Evolutionary conservation across 2,888 invertebrate species (phyloP).

Genomic region (Argyresthia albistria): DNA sequence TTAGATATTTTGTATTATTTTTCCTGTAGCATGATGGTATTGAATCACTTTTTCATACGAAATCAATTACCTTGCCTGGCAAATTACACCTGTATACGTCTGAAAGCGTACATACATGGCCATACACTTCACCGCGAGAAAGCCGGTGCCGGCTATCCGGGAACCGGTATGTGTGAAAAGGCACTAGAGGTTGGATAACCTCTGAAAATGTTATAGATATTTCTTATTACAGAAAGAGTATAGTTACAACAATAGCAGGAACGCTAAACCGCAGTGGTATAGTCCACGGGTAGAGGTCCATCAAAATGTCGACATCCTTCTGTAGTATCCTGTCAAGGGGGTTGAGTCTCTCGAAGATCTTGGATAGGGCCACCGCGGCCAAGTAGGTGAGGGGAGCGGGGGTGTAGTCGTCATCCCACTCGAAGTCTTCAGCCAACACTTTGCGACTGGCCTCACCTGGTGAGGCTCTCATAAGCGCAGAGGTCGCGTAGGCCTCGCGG

Average conservation of each 20-base stretch:
- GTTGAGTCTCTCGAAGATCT: constrained; percentile 57
- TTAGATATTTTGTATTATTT: too few relatives aligned
- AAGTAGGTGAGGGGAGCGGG: constrained; percentile 52
- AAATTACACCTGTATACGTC: too few relatives aligned
- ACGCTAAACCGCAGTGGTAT: constrained; percentile 72
- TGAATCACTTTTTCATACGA: too few relatives aligned
- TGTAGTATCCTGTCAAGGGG: constrained; percentile 69
- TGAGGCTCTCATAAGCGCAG: constrained; percentile 31
- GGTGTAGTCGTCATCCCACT: constrained; percentile 51
- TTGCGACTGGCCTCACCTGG: constrained; percentile 34
- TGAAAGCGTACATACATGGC: too few relatives aligned
- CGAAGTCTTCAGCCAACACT: constrained; percentile 52
- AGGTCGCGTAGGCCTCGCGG: constrained; percentile 37
- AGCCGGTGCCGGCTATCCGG: too few relatives aligned
- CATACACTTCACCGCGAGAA: too few relatives aligned
- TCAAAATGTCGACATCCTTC: constrained; percentile 69
- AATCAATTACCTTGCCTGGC: too few relatives aligned
- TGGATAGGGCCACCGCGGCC: constrained; percentile 40
- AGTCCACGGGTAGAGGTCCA: constrained; percentile 73
- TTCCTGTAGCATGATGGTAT: too few relatives aligned
- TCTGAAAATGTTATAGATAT: too few relatives aligned
- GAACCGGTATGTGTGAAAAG: too few relatives aligned
- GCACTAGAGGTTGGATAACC: too few relatives aligned
- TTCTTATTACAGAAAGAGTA: too few relatives aligned
- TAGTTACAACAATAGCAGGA: constrained; percentile 57